phyloP scores from a whole-genome alignment of 1,140 invertebrate genomes.

The Atopsyche davidsoni region DNA sequence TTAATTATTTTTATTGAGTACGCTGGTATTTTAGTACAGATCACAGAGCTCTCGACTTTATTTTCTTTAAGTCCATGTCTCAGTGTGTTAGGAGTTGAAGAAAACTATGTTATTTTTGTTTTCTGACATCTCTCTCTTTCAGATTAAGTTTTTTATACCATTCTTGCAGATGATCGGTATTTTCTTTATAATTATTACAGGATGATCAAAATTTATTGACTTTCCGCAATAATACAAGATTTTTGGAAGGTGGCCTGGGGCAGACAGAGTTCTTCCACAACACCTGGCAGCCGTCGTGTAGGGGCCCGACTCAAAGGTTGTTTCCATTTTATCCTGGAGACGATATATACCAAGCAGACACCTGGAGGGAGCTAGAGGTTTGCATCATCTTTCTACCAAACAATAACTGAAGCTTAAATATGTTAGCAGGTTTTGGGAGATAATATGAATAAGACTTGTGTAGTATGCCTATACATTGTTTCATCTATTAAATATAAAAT shows the following conservation, averaged over 20 bases:
- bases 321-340: conserved; percentile 44
- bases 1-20: too few species aligned
- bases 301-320: conserved; percentile 40
- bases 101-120: too few species aligned
- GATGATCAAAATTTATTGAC: conserved; percentile 43
- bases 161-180: neutral
- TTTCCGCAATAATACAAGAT: conserved; percentile 47
- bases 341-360: conserved; percentile 44
- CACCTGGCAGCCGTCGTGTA: conserved; percentile 43
- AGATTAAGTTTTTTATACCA: neutral
- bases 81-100: neutral
- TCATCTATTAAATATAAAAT: neutral
- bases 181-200: conserved; percentile 25
- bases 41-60: neutral
- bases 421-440: neutral
- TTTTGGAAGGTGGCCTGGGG: conserved; percentile 43
- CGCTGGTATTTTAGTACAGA: neutral
- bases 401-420: neutral
- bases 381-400: neutral
- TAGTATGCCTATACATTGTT: neutral
- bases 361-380: conserved; percentile 45
- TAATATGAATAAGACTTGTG: neutral
- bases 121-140: too few species aligned
- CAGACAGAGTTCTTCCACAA: conserved; percentile 40
- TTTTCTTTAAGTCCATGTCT: neutral